phyloP scores from a whole-genome alignment of 2,113 vertebrate genomes.

The Plectropomus leopardus region DNA sequence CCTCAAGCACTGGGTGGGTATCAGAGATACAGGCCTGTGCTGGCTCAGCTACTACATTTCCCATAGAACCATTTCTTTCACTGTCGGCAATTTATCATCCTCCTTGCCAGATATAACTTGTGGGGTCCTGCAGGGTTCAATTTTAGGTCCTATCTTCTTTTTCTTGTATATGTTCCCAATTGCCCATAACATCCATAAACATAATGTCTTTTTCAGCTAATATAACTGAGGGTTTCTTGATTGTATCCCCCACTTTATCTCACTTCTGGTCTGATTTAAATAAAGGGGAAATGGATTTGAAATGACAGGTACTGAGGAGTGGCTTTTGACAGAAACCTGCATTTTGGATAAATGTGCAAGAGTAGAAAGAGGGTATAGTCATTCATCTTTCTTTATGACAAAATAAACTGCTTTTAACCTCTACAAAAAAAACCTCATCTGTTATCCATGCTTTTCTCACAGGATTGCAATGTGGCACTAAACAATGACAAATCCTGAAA shows the following conservation, averaged over 20 bases:
- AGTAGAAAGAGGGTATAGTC: background rate
- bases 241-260: background rate
- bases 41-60: constrained; percentile 61
- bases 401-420: background rate
- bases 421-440: background rate
- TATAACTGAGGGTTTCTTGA: background rate
- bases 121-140: constrained; percentile 57
- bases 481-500: background rate
- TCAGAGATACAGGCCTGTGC: constrained; percentile 55
- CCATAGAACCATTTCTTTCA: constrained; percentile 54
- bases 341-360: background rate
- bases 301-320: background rate
- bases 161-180: constrained; percentile 22
- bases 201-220: background rate
- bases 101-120: constrained; percentile 41
- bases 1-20: constrained; percentile 51
- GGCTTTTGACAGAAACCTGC: background rate
- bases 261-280: background rate
- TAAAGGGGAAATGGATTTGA: background rate
- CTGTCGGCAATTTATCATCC: constrained; percentile 52
- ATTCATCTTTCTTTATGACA: background rate
- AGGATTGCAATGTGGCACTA: background rate
- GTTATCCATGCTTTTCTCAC: background rate
- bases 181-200: constrained; percentile 27
- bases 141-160: constrained; percentile 41